phyloP scores from a whole-genome alignment of 1,140 invertebrate species.

The Monochamus saltuarius region DNA sequence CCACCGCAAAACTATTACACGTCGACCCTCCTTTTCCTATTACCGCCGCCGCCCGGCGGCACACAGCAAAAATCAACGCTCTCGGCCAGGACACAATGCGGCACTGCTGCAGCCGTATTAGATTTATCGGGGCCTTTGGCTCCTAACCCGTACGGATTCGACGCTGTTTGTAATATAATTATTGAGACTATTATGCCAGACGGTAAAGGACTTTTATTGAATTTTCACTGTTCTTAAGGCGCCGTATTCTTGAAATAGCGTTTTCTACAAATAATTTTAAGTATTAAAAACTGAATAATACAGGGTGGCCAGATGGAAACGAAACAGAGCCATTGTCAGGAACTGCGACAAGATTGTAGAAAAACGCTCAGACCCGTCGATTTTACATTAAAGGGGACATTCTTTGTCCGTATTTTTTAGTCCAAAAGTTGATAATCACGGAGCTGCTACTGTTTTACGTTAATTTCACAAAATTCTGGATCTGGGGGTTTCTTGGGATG shows the following conservation, averaged over 20 bases:
- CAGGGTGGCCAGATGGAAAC: too few relatives aligned
- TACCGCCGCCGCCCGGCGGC: neutral
- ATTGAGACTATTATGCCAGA: neutral
- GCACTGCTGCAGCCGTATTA: neutral
- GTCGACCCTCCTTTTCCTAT: conserved; percentile 9
- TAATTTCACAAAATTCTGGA: too few relatives aligned
- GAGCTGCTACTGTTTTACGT: too few relatives aligned
- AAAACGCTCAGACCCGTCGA: too few relatives aligned
- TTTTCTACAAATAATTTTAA: too few relatives aligned
- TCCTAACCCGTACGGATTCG: neutral
- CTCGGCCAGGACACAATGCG: neutral
- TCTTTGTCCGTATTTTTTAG: too few relatives aligned
- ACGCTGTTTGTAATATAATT: neutral
- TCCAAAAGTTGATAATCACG: too few relatives aligned
- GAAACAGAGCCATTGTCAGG: too few relatives aligned
- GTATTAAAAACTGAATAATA: too few relatives aligned
- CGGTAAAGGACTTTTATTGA: neutral
- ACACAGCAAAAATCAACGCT: neutral
- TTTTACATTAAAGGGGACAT: too few relatives aligned
- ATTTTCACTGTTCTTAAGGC: conserved; percentile 16
- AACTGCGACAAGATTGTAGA: too few relatives aligned
- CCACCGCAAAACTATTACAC: conserved; percentile 16
- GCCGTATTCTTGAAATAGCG: neutral
- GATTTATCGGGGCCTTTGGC: neutral
- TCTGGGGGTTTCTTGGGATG: too few relatives aligned